A percentile compares a stretch with the other conserved stretches of the same genome.
phyloP scores from a whole-genome alignment of 2,113 vertebrate species.

The Trachemys scripta region DNA sequence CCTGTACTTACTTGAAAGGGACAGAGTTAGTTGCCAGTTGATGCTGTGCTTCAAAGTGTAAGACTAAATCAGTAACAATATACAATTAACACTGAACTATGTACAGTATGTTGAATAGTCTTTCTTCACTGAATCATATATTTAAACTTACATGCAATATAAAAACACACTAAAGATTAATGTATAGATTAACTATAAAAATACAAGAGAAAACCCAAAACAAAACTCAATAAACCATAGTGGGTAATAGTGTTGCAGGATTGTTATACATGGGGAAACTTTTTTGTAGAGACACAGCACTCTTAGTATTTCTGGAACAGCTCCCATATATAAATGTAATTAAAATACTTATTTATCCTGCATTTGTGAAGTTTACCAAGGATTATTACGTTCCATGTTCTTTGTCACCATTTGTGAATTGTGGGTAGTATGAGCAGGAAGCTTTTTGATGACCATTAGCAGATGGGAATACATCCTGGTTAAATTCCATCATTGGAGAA shows the following conservation, averaged over 20 bases:
- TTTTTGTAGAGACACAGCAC: constrained; percentile 5
- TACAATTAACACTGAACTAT: constrained; percentile 12
- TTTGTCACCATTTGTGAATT: neutral
- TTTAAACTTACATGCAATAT: neutral
- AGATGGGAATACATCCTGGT: neutral
- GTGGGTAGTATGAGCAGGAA: neutral
- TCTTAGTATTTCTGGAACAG: neutral
- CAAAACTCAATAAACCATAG: neutral
- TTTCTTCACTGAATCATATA: constrained; percentile 34
- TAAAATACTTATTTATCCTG: neutral
- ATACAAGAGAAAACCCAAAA: neutral
- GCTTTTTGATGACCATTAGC: neutral
- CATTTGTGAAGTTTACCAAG: neutral
- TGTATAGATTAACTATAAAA: neutral
- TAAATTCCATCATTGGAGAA: constrained; percentile 26
- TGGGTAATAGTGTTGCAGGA: neutral
- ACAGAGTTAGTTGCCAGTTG: neutral
- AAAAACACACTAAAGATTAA: constrained; percentile 12
- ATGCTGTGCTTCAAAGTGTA: neutral
- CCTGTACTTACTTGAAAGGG: neutral
- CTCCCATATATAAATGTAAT: neutral
- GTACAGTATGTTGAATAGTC: constrained; percentile 30
- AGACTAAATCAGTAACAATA: neutral
- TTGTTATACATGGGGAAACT: neutral
- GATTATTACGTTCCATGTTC: neutral